A percentile compares a stretch with the other conserved stretches of the same genome.
Conservation (phyloP, 2,888 invertebrate species). For the Archips crataeganus region DNA sequence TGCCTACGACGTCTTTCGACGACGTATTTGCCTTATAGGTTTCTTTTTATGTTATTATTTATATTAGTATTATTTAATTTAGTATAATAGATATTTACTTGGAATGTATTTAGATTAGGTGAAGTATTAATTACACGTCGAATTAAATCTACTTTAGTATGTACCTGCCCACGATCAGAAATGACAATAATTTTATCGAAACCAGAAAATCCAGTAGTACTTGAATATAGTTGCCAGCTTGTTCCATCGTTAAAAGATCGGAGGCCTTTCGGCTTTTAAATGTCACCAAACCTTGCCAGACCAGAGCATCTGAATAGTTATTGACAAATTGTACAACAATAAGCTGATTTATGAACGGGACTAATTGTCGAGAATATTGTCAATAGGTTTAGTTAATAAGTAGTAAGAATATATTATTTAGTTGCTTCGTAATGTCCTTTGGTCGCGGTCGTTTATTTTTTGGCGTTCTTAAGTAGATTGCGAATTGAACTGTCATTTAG, state of each 20-base stretch:
- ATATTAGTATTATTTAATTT: too few relatives aligned
- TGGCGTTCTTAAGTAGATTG: background rate
- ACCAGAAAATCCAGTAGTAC: constrained; percentile 18
- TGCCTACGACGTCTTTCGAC: too few relatives aligned
- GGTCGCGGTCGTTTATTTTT: background rate
- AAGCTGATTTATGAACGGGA: background rate
- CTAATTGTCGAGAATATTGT: background rate
- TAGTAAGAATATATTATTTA: background rate
- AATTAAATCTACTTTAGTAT: background rate
- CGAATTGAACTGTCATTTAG: background rate
- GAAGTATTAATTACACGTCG: too few relatives aligned
- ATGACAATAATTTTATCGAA: background rate
- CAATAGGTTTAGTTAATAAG: background rate
- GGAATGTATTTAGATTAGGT: too few relatives aligned
- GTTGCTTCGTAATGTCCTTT: background rate
- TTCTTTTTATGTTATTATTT: too few relatives aligned
- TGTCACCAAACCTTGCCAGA: background rate
- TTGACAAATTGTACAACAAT: background rate
- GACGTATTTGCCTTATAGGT: too few relatives aligned
- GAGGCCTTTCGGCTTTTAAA: background rate
- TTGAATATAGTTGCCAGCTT: background rate
- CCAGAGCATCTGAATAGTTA: background rate
- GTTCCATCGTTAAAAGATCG: background rate
- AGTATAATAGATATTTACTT: too few relatives aligned
- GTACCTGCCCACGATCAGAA: background rate